A percentile compares a stretch with the other conserved stretches of the same genome.
These are phyloP conservation scores for Marasmarcha lunaedactyla DNA, from an alignment of 2,888 invertebrate genomes.

Conservation along the genomic window DNA sequence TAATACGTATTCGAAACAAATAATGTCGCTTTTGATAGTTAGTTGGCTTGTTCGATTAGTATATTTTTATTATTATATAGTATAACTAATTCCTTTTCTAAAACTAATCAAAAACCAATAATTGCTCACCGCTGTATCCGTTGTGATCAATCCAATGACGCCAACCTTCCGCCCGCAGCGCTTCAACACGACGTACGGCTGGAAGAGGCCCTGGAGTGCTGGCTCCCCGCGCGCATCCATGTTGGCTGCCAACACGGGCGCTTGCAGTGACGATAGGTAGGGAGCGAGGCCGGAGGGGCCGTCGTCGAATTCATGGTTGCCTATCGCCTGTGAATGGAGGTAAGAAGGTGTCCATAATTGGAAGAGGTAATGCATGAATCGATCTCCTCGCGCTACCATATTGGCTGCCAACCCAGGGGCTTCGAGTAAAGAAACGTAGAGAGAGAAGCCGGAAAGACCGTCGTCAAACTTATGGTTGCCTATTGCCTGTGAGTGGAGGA, in stretches of 20 bases:
- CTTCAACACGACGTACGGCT: conserved; percentile 74
- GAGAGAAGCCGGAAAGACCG: conserved; percentile 76
- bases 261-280: conserved; percentile 73
- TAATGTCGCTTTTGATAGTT: no score
- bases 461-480: conserved; percentile 92
- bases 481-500: conserved; percentile 75
- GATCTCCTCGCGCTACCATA: conserved; percentile 77
- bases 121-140: conserved; percentile 52
- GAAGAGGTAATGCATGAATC: conserved; percentile 72
- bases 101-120: no score
- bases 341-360: no score
- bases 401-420: conserved; percentile 82
- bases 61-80: no score
- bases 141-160: conserved; percentile 80
- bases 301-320: conserved; percentile 90
- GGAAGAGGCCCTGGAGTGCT: conserved; percentile 69
- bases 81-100: no score
- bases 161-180: conserved; percentile 79
- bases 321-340: conserved; percentile 79
- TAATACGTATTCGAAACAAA: no score
- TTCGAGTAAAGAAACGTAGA: conserved; percentile 74
- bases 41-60: no score
- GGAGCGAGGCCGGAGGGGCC: conserved; percentile 78
- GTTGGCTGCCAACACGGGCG: conserved; percentile 81
- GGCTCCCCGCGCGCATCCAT: conserved; percentile 79